These are phyloP conservation scores for Dromas ardeola DNA, from an alignment of 2,113 vertebrate species.

Conservation along the genomic window DNA sequence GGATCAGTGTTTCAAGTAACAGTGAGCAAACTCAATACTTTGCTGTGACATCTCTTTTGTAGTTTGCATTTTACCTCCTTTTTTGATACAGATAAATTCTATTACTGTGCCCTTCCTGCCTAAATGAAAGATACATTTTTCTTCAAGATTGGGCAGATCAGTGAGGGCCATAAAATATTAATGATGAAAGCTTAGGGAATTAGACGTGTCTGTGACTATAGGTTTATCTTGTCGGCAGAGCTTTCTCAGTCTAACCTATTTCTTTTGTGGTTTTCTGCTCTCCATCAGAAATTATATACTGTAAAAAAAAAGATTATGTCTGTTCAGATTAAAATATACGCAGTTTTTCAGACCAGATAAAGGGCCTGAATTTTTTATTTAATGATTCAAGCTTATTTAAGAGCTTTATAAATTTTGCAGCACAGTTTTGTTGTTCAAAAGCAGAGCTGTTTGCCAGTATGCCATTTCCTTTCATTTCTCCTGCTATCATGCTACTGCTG, in stretches of 20 bases:
- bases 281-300: not conserved
- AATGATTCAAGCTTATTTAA: conserved; percentile 10
- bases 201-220: conserved; percentile 61
- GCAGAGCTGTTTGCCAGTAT: not conserved
- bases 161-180: conserved; percentile 83
- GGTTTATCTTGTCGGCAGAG: conserved; percentile 50
- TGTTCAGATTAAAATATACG: conserved; percentile 34
- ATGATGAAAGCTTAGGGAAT: conserved; percentile 75
- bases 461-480: not conserved
- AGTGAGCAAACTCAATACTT: conserved; percentile 25
- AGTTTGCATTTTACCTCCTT: conserved; percentile 38
- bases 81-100: conserved; percentile 54
- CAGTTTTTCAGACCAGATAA: conserved; percentile 3
- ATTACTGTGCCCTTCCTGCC: conserved; percentile 46
- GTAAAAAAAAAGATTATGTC: conserved; percentile 15
- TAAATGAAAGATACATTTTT: conserved; percentile 82
- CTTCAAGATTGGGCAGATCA: conserved; percentile 71
- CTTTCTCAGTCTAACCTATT: conserved; percentile 34
- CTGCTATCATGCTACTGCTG: not conserved
- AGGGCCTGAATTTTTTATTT: conserved; percentile 33
- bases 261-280: not conserved
- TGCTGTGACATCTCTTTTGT: conserved; percentile 2
- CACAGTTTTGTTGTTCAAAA: not conserved
- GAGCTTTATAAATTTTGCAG: not conserved
- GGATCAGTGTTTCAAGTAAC: not conserved